A percentile compares a stretch with the other conserved stretches of the same genome.
phyloP scores from a whole-genome alignment of 2,797 vertebrate species.

The Danio aesculapii region DNA sequence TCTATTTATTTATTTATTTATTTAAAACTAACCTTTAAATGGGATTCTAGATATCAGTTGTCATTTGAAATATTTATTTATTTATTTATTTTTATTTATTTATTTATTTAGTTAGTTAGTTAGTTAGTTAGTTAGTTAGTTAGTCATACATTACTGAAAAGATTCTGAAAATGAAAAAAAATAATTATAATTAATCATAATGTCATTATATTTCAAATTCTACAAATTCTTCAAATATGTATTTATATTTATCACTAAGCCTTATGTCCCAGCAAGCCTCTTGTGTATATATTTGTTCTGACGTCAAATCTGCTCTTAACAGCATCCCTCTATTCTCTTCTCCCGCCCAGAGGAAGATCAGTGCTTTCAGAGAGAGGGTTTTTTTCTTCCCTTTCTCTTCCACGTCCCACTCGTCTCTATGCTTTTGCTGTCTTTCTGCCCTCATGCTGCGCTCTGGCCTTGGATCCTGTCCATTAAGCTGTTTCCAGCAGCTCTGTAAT shows the following conservation, averaged over 20 bases:
- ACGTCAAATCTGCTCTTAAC: conserved; percentile 61
- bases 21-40: too few relatives aligned
- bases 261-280: neutral
- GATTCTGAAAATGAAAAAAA: too few relatives aligned
- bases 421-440: conserved; percentile 37
- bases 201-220: too few relatives aligned
- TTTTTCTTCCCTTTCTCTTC: conserved; percentile 21
- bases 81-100: too few relatives aligned
- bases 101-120: too few relatives aligned
- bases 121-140: too few relatives aligned
- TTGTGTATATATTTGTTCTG: conserved; percentile 59
- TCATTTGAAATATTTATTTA: too few relatives aligned
- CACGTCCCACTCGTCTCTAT: neutral
- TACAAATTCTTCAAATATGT: too few relatives aligned
- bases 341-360: conserved; percentile 41
- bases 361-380: conserved; percentile 15
- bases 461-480: conserved; percentile 68
- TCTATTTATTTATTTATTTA: too few relatives aligned
- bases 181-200: too few relatives aligned
- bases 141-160: too few relatives aligned
- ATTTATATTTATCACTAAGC: neutral
- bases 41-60: too few relatives aligned
- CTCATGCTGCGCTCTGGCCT: conserved; percentile 58
- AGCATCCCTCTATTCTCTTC: conserved; percentile 43
- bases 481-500: conserved; percentile 69